Evolutionary conservation across 2,113 vertebrate genomes (phyloP).

Genomic region (Sebastes fasciatus): DNA sequence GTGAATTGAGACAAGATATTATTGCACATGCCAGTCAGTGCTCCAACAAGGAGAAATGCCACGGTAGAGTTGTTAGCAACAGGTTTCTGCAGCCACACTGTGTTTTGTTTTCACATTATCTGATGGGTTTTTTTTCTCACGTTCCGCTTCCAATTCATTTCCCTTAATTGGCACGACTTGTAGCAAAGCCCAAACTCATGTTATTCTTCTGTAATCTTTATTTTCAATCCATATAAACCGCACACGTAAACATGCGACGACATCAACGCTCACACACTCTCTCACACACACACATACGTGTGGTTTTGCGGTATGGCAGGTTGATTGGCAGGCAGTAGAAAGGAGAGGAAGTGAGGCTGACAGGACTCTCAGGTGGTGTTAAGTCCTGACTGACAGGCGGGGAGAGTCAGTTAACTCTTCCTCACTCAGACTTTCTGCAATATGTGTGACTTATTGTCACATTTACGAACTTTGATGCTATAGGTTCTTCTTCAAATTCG

Average conservation of each 20-base stretch:
- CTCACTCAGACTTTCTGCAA: not conserved
- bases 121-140: not conserved
- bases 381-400: slow-evolving; percentile 70
- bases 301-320: slow-evolving; percentile 26
- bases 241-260: not conserved
- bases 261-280: not conserved
- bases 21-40: slow-evolving; percentile 59
- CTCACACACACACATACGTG: slow-evolving; percentile 1
- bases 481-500: not conserved
- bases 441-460: not conserved
- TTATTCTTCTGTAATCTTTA: not conserved
- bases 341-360: slow-evolving; percentile 80
- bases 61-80: slow-evolving; percentile 15
- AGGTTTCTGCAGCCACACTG: not conserved
- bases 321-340: slow-evolving; percentile 77
- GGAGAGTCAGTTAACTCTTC: slow-evolving; percentile 55
- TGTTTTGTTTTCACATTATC: slow-evolving; percentile 34
- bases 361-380: slow-evolving; percentile 79
- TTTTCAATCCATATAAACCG: not conserved
- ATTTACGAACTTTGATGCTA: not conserved
- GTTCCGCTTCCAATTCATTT: not conserved
- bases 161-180: not conserved
- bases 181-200: not conserved
- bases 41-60: slow-evolving; percentile 39
- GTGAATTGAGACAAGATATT: slow-evolving; percentile 69